Evolutionary conservation across 2,888 invertebrate genomes (phyloP), one percentile per base, ranked within the genome.

Genomic region (Nymphalis c-album): DNA sequence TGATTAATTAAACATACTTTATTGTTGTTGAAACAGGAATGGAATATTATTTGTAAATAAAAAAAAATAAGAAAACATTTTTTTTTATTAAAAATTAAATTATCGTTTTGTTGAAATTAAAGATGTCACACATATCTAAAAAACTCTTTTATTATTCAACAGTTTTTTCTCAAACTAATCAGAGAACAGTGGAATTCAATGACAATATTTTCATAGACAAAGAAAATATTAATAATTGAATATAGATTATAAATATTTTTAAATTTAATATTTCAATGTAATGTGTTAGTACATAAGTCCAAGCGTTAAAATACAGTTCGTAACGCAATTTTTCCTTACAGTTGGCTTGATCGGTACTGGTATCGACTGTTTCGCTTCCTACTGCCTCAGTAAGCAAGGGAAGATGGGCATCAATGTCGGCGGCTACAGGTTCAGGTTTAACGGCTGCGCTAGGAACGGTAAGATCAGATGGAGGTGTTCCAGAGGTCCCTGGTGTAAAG

Each of bases 391-490:
- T 73, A 91, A 92, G 75, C 92, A 92, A 72, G 92, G 92, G 20
- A 92, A 92, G 79, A 91, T 92, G 91, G 91, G 91, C 57, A 92
- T 92, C 73, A 91, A 88, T 71, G 88, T 91, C 1, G 91, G 89
- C 0, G 92, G 91, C 1, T 92, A 90, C 78, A 76, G 91, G 75
- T 92, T 92, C 79, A 74, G 92, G 45, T 91, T 91, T 77, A 92
- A 92, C 73, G 92, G 91, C 0, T 91, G 91, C 66, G 91, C 91
- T 0, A 83, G 91, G 50, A 91, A 90, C 64, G 92, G 92, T 0
- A 92, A 91, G 76, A 88, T 91, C 7, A 77, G 92, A n/a, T 92
- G 92, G 92, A 73, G 91, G 16, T 92, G 92, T 70, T 91, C 92
- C 18, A 73, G 92, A 2, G 91, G 91, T 0, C 92, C 92, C 0